Evolutionary conservation across 1,140 invertebrate genomes (phyloP).

Genomic region (Zeugodacus cucurbitae): DNA sequence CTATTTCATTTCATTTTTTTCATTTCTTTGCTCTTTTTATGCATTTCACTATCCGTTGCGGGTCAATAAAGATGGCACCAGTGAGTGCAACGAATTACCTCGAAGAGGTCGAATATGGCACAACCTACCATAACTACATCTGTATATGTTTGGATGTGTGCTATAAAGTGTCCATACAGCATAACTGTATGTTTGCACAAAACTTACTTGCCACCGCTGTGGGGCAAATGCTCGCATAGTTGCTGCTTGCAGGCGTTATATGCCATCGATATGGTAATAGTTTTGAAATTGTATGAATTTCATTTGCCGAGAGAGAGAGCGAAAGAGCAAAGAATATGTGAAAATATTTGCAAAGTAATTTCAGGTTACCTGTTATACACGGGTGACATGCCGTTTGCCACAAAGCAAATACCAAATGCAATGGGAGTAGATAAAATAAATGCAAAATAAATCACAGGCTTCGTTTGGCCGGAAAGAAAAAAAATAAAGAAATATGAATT

Average conservation of each 20-base stretch:
- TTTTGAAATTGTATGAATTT: background rate
- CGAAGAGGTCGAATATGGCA: background rate
- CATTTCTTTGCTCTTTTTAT: background rate
- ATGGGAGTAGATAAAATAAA: background rate
- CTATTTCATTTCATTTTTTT: background rate
- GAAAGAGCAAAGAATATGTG: no score
- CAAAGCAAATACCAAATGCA: background rate
- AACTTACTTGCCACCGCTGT: background rate
- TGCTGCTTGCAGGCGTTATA: background rate
- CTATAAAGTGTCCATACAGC: background rate
- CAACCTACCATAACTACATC: no score
- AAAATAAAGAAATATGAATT: background rate
- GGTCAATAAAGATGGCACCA: background rate
- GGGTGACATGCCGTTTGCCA: background rate
- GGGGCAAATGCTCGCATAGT: background rate
- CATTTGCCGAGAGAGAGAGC: background rate
- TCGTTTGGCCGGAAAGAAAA: background rate
- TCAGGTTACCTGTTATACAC: background rate
- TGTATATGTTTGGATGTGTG: background rate
- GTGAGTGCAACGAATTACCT: conserved; percentile 7
- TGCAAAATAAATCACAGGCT: background rate
- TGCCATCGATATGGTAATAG: conserved; percentile 4
- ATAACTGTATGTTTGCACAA: background rate
- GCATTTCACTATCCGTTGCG: background rate
- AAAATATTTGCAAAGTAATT: background rate